Evolutionary conservation across 2,888 invertebrate species (phyloP).

Genomic region (Drosophila borealis): DNA sequence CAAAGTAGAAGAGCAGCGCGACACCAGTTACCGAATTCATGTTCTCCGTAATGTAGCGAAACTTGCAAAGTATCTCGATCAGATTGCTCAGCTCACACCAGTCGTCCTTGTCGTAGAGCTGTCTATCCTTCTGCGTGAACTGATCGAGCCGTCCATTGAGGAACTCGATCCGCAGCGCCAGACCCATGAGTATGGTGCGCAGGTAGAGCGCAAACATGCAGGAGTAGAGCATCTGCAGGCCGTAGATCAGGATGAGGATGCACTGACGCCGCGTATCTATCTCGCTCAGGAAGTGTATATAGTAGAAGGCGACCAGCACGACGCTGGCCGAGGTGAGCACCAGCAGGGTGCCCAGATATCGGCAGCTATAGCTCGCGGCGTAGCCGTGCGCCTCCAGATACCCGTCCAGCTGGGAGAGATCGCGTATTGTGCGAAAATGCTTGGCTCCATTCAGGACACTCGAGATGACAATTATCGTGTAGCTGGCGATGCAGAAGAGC

Average conservation of each 20-base stretch:
- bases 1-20: slow-evolving; percentile 73
- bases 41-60: slow-evolving; percentile 76
- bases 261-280: slow-evolving; percentile 42
- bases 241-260: slow-evolving; percentile 62
- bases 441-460: slow-evolving; percentile 62
- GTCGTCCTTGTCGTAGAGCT: slow-evolving; percentile 48
- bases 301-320: slow-evolving; percentile 68
- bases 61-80: slow-evolving; percentile 79
- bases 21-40: slow-evolving; percentile 75
- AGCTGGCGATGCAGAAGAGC: slow-evolving; percentile 74
- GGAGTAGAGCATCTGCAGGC: slow-evolving; percentile 69
- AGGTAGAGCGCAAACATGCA: slow-evolving; percentile 70
- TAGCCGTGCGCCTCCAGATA: slow-evolving; percentile 62
- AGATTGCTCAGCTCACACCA: slow-evolving; percentile 76
- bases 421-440: slow-evolving; percentile 67
- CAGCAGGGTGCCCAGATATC: slow-evolving; percentile 40
- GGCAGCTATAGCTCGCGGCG: slow-evolving; percentile 55
- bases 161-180: slow-evolving; percentile 67
- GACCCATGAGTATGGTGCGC: slow-evolving; percentile 61
- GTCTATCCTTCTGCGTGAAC: slow-evolving; percentile 48
- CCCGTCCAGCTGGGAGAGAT: slow-evolving; percentile 70
- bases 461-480: slow-evolving; percentile 67
- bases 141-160: slow-evolving; percentile 64
- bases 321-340: slow-evolving; percentile 42
- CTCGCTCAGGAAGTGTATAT: slow-evolving; percentile 60